A percentile compares a stretch with the other conserved stretches of the same genome.
Conservation (phyloP, 2,113 vertebrate genomes). For the Anolis carolinensis region DNA sequence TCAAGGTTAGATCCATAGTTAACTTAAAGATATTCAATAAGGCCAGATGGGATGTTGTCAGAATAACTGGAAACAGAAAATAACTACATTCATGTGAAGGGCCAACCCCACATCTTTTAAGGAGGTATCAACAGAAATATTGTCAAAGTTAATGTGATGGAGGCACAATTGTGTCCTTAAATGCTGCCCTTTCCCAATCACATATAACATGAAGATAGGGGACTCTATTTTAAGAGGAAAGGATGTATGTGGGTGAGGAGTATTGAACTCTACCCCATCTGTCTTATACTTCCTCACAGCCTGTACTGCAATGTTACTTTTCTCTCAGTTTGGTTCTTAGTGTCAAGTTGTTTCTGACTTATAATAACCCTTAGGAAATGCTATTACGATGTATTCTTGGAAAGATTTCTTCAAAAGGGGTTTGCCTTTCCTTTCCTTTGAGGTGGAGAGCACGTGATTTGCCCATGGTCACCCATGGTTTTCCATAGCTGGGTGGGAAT, state of each 20-base stretch:
- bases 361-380: no score
- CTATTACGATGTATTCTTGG: no score
- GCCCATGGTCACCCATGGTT: no score
- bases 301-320: neutral
- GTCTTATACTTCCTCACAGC: neutral
- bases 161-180: neutral
- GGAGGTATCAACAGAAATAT: neutral
- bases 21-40: neutral
- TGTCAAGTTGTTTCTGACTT: neutral
- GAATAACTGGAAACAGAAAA: no score
- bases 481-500: no score
- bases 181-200: neutral
- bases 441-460: no score
- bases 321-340: neutral
- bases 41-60: neutral
- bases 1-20: neutral
- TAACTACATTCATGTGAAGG: no score
- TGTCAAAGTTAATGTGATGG: neutral
- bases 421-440: no score
- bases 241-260: no score
- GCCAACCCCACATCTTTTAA: neutral
- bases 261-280: neutral
- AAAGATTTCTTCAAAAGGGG: no score
- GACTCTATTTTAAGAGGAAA: neutral
- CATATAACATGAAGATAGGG: neutral